Percentiles rank a stretch among this genome's conserved stretches.
Conservation (phyloP, 2,888 invertebrate genomes). For the Troides aeacus region DNA sequence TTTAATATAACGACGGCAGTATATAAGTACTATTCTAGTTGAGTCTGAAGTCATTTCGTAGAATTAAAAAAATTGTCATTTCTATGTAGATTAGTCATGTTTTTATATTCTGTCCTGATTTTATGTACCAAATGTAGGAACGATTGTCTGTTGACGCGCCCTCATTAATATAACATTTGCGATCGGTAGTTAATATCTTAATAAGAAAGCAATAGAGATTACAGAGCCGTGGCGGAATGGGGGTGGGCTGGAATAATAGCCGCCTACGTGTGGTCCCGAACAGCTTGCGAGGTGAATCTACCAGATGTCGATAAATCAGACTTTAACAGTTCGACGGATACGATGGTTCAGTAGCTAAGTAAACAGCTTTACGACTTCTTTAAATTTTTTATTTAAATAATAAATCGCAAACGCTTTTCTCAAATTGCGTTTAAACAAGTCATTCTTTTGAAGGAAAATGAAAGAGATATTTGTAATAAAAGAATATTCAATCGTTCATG, state of each 20-base stretch:
- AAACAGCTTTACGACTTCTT: neutral
- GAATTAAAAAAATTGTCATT: no score
- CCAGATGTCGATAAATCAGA: conserved; percentile 48
- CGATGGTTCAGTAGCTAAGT: neutral
- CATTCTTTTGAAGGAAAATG: no score
- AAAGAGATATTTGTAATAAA: no score
- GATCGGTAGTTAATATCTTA: conserved; percentile 73
- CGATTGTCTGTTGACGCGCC: conserved; percentile 32
- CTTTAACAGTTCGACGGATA: neutral
- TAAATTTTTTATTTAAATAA: no score
- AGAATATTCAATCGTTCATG: no score
- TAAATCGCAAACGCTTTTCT: no score
- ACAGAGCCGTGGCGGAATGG: conserved; percentile 48
- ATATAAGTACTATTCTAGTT: no score
- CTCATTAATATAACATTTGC: conserved; percentile 65
- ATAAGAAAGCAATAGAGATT: conserved; percentile 74
- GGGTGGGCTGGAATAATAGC: conserved; percentile 60
- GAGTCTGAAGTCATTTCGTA: no score
- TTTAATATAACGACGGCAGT: no score
- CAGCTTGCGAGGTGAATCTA: conserved; percentile 38
- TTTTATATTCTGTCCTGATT: neutral
- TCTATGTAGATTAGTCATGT: no score
- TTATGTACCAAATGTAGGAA: conserved; percentile 20
- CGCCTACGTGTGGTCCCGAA: conserved; percentile 63
- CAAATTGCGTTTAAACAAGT: no score